Evolutionary conservation across 2,113 vertebrate species (phyloP), one percentile per base, ranked within the genome.

Genomic region (Lampris incognitus): DNA sequence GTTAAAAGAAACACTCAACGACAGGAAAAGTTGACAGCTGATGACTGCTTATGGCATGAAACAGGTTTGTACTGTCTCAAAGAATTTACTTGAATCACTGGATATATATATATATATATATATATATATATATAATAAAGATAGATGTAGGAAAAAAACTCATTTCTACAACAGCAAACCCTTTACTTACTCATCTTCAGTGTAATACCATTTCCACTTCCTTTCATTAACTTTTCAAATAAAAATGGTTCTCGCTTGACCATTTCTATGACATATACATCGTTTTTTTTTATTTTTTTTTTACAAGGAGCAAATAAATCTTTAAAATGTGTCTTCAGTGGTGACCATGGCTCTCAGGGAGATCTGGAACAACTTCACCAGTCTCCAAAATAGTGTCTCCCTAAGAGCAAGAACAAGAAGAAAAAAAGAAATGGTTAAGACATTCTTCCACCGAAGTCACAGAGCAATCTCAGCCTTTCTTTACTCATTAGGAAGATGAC

Each of bases 381-480:
- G 96, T 97, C 87, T 98, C 97, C 89, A 94, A 11, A 85, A 97
- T 89, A 59, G 44, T 93, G 87, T 98, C 96, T 76, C 97, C 97
- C 96, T 98, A 67, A 86, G 81, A 67, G 77, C 38, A 86, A 87
- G 38, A 80, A 76, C 62, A 79, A 87, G 52, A 6, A 66, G 10
- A 67, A 73, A 49, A 24, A 6, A 11, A 66, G 4, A 40, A 61
- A 54, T 50, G 11, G 44, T 46, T 46, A 46, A 24, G 2, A 46
- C 44, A n/a, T 13, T n/a, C 2, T 55, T 55, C 11, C 11, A n/a
- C 52, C 52, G 37, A 54, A 9, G 39, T 74, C 11, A 41, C 3
- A 55, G 52, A 55, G 13, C 52, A 55, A 11, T 24, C 50, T 10
- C 9, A 52, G 9, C 50, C 2, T 1, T 9, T 52, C 2, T 3